Percentiles rank a stretch among this genome's conserved stretches.
Conservation (phyloP, 2,113 vertebrate genomes). For the Uropsilus gracilis region DNA sequence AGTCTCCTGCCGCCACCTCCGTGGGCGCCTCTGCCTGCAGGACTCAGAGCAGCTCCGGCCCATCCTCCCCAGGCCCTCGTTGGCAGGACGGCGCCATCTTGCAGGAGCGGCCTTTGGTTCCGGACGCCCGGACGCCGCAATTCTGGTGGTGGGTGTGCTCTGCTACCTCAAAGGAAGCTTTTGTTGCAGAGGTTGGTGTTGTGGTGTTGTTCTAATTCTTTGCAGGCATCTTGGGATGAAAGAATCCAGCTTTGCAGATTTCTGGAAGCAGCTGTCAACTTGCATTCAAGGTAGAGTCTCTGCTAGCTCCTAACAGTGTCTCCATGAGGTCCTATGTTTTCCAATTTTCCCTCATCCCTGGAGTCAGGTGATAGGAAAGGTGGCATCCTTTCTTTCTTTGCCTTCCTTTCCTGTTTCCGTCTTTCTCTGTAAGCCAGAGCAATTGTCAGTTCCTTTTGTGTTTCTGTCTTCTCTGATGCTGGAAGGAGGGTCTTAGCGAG, state of each 20-base stretch:
- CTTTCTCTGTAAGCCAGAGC: background rate
- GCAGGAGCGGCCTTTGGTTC: too few species aligned
- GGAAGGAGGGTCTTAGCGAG: background rate
- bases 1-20: too few species aligned
- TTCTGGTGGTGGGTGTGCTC: background rate
- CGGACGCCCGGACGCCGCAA: too few species aligned
- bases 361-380: background rate
- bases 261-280: slow-evolving; percentile 11
- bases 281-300: slow-evolving; percentile 29
- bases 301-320: background rate
- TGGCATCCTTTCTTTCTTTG: background rate
- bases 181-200: slow-evolving; percentile 9
- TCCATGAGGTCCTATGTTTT: background rate
- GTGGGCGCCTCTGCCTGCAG: too few species aligned
- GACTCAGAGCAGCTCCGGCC: too few species aligned
- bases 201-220: slow-evolving; percentile 59
- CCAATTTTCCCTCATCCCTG: background rate
- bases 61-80: too few species aligned
- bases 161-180: background rate
- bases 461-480: background rate
- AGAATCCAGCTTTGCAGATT: background rate
- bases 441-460: background rate
- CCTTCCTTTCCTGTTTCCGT: background rate
- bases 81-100: too few species aligned
- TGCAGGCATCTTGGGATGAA: slow-evolving; percentile 14